Percentiles rank a stretch among this genome's conserved stretches.
phyloP scores from a whole-genome alignment of 2,113 vertebrate species.

The Siphamia tubifer region DNA sequence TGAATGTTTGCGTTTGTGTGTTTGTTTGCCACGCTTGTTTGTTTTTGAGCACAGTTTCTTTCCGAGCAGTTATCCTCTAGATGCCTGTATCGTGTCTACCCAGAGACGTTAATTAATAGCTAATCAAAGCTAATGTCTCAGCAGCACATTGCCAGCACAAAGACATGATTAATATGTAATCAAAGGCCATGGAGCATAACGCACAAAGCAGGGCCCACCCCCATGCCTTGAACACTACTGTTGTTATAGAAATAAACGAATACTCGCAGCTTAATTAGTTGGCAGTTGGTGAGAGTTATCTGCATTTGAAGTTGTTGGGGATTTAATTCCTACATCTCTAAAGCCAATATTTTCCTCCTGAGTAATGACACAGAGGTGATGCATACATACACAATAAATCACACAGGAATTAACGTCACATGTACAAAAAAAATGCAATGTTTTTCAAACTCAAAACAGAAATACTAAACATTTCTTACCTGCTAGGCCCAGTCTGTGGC shows the following conservation, averaged over 20 bases:
- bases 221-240: conserved; percentile 66
- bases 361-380: conserved; percentile 69
- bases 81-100: conserved; percentile 74
- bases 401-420: background rate
- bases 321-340: conserved; percentile 44
- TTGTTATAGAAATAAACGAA: conserved; percentile 77
- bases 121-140: conserved; percentile 85
- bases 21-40: conserved; percentile 75
- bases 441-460: too few relatives aligned
- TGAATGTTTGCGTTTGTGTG: conserved; percentile 69
- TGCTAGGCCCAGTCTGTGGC: conserved; percentile 85
- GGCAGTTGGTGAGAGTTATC: conserved; percentile 55
- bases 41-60: conserved; percentile 72
- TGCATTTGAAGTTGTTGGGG: conserved; percentile 70
- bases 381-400: conserved; percentile 20
- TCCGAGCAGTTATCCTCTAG: conserved; percentile 76
- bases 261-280: conserved; percentile 75
- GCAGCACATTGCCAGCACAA: conserved; percentile 78
- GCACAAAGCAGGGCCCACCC: conserved; percentile 78
- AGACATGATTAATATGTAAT: conserved; percentile 85
- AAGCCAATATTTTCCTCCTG: conserved; percentile 64
- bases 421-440: background rate
- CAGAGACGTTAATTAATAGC: conserved; percentile 85
- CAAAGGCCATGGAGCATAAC: conserved; percentile 78
- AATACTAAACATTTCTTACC: conserved; percentile 80